Evolutionary conservation across 1,140 invertebrate genomes (phyloP).

Genomic region (Globodera ellingtonae): DNA sequence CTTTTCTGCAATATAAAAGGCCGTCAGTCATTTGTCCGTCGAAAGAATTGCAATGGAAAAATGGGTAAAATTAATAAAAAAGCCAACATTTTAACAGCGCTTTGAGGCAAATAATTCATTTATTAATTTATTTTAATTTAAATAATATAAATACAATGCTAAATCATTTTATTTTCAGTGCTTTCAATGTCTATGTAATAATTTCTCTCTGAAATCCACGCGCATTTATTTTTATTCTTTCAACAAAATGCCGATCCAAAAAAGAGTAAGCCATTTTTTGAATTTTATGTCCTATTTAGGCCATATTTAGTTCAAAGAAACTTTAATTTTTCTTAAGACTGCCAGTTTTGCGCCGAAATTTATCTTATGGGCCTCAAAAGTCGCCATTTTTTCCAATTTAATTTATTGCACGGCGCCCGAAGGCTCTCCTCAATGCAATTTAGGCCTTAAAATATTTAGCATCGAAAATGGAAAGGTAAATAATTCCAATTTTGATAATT

Average conservation of each 20-base stretch:
- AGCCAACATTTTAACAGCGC: too few species aligned
- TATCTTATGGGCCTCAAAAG: neutral
- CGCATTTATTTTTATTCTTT: neutral
- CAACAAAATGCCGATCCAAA: neutral
- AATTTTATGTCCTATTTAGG: neutral
- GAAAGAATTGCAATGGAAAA: neutral
- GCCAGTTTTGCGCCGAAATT: neutral
- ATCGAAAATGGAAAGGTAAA: constrained; percentile 40
- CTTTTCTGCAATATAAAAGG: too few species aligned
- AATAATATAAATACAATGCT: too few species aligned
- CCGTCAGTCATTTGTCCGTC: too few species aligned
- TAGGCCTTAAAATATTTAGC: constrained; percentile 42
- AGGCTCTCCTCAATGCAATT: constrained; percentile 39
- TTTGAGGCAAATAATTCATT: too few species aligned
- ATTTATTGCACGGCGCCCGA: neutral
- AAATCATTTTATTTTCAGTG: too few species aligned
- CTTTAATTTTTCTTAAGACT: neutral
- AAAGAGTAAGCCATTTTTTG: neutral
- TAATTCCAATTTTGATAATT: neutral
- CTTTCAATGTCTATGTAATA: too few species aligned
- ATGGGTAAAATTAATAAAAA: too few species aligned
- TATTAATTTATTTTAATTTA: too few species aligned
- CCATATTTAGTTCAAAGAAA: neutral
- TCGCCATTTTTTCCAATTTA: constrained; percentile 9
- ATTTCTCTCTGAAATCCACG: too few species aligned